Conservation (phyloP, 2,113 vertebrate species). For the Pholis gunnellus region DNA sequence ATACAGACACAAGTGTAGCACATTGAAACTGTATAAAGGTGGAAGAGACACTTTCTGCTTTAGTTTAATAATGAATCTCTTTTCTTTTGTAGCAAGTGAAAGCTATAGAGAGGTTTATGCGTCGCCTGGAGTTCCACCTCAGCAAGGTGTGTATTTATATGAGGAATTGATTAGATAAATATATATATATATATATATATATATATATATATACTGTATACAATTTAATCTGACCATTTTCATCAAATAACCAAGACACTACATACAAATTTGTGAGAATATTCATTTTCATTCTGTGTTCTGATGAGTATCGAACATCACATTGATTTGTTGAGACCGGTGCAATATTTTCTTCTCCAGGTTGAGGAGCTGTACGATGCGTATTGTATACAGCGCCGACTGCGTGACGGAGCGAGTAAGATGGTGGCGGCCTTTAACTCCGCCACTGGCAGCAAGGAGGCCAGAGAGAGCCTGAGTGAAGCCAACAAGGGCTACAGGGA, state of each 20-base stretch:
- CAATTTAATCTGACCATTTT: neutral
- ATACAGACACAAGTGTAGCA: neutral
- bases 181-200: too few species aligned
- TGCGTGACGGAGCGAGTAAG: slow-evolving; percentile 96
- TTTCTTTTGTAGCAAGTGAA: slow-evolving; percentile 79
- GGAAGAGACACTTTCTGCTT: neutral
- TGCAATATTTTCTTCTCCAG: slow-evolving; percentile 73
- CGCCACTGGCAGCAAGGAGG: slow-evolving; percentile 92
- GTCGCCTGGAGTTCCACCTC: slow-evolving; percentile 80
- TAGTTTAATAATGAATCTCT: neutral
- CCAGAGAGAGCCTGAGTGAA: slow-evolving; percentile 94
- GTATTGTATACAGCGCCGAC: slow-evolving; percentile 95
- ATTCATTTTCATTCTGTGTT: neutral
- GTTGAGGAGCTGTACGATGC: slow-evolving; percentile 97
- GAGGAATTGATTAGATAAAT: neutral
- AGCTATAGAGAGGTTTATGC: slow-evolving; percentile 83
- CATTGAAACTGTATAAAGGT: neutral
- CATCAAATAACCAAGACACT: neutral
- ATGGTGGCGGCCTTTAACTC: slow-evolving; percentile 97
- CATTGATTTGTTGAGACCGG: neutral
- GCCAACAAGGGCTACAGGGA: slow-evolving; percentile 96
- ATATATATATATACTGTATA: too few species aligned
- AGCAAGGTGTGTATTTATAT: slow-evolving; percentile 74
- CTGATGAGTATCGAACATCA: neutral
- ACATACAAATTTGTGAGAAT: neutral